A percentile compares a stretch with the other conserved stretches of the same genome.
Evolutionary conservation across 2,113 vertebrate genomes (phyloP).

Genomic region (Ctenomys sociabilis): DNA sequence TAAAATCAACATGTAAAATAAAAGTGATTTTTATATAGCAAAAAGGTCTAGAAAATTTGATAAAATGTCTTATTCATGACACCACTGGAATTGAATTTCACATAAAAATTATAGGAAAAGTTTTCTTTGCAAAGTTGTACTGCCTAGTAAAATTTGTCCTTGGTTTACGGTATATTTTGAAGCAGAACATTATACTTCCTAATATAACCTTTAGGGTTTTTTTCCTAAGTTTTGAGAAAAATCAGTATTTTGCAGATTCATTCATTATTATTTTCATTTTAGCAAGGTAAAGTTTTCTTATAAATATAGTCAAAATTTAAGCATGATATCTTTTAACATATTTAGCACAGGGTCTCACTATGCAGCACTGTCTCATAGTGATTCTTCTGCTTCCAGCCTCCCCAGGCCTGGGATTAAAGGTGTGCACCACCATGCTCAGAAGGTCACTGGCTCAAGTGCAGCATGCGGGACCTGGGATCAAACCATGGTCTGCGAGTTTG

Average conservation of each 20-base stretch:
- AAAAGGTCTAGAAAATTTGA: not conserved
- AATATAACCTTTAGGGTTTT: not conserved
- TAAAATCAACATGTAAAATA: not conserved
- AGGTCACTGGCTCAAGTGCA: too few species aligned
- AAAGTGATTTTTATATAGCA: not conserved
- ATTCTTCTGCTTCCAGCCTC: too few species aligned
- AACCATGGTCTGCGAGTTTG: too few species aligned
- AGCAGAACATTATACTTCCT: not conserved
- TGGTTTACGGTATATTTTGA: conserved; percentile 24
- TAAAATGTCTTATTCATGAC: not conserved
- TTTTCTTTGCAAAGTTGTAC: not conserved
- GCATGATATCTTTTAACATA: too few species aligned
- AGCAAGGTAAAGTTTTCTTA: not conserved
- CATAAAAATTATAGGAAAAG: not conserved
- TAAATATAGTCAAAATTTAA: not conserved
- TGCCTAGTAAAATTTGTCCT: not conserved
- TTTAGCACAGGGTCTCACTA: too few species aligned
- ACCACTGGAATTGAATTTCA: not conserved
- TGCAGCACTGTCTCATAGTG: too few species aligned
- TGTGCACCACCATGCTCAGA: too few species aligned
- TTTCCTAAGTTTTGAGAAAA: not conserved
- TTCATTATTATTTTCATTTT: not conserved
- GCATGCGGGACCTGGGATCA: too few species aligned
- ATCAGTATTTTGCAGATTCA: not conserved
- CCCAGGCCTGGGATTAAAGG: too few species aligned